phyloP scores from a whole-genome alignment of 2,888 invertebrate species.

The Leptinotarsa haldemani region DNA sequence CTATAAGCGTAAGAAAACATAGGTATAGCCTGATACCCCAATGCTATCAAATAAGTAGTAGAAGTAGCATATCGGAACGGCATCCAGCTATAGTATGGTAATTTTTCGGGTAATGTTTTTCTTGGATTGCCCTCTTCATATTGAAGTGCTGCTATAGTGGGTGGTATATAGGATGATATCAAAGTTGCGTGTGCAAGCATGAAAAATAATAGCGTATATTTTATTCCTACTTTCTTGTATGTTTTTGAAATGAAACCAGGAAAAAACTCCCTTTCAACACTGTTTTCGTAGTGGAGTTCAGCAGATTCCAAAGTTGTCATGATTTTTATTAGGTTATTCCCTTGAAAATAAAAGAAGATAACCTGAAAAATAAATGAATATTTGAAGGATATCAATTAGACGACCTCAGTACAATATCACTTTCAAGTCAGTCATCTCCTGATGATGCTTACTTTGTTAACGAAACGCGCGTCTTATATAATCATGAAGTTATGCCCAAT shows the following conservation, averaged over 20 bases:
- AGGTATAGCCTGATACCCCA: slow-evolving; percentile 58
- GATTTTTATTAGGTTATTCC: slow-evolving; percentile 47
- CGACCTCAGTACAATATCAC: no score
- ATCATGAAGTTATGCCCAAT: no score
- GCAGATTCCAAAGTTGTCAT: slow-evolving; percentile 53
- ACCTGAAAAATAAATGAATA: slow-evolving; percentile 28
- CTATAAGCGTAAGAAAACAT: slow-evolving; percentile 57
- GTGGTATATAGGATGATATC: slow-evolving; percentile 57
- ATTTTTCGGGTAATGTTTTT: slow-evolving; percentile 42
- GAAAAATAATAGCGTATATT: slow-evolving; percentile 54
- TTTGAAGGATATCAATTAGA: no score
- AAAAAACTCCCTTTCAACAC: slow-evolving; percentile 45
- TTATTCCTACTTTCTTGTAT: slow-evolving; percentile 54
- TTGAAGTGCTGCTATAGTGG: slow-evolving; percentile 47
- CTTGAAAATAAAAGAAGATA: slow-evolving; percentile 56
- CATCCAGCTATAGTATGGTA: slow-evolving; percentile 61
- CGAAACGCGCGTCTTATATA: no score
- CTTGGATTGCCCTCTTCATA: slow-evolving; percentile 38
- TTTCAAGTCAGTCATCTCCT: no score
- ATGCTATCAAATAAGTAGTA: slow-evolving; percentile 54
- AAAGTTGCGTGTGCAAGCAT: slow-evolving; percentile 56
- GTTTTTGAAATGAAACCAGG: slow-evolving; percentile 50
- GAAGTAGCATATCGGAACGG: slow-evolving; percentile 59
- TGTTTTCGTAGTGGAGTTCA: slow-evolving; percentile 52
- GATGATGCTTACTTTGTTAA: no score